Evolutionary conservation across 2,113 vertebrate genomes (phyloP).

Genomic region (Coryphaenoides rupestris): DNA sequence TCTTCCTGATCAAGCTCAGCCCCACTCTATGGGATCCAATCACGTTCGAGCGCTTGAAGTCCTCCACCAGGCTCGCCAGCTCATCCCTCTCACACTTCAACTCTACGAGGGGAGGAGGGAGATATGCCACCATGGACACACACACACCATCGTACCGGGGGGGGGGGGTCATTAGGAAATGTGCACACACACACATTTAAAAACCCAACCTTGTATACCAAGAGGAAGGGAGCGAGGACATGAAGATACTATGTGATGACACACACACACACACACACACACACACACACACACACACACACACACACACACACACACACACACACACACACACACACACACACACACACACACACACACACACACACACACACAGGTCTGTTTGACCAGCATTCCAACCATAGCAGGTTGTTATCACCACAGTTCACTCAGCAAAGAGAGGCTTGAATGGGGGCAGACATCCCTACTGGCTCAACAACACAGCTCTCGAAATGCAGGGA

Average conservation of each 20-base stretch:
- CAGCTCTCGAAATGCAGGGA: not conserved
- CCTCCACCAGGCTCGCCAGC: constrained; percentile 59
- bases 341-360: constrained; percentile 1
- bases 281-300: not conserved
- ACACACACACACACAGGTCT: constrained; percentile 3
- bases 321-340: constrained; percentile 12
- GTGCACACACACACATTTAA: constrained; percentile 8
- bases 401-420: not conserved
- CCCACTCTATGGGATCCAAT: constrained; percentile 61
- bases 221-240: too few relatives aligned
- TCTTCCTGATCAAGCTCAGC: constrained; percentile 63
- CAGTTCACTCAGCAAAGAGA: constrained; percentile 9
- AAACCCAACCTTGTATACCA: not conserved
- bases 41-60: constrained; percentile 61
- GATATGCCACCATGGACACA: not conserved
- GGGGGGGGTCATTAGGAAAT: not conserved
- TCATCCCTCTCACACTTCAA: constrained; percentile 69
- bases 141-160: constrained; percentile 6
- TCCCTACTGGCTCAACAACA: not conserved
- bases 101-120: constrained; percentile 40
- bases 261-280: not conserved
- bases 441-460: not conserved
- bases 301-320: not conserved
- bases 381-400: not conserved
- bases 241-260: constrained; percentile 8